A percentile compares a stretch with the other conserved stretches of the same genome.
Conservation (phyloP, 2,888 invertebrate genomes). For the Acrobasis repandana region DNA sequence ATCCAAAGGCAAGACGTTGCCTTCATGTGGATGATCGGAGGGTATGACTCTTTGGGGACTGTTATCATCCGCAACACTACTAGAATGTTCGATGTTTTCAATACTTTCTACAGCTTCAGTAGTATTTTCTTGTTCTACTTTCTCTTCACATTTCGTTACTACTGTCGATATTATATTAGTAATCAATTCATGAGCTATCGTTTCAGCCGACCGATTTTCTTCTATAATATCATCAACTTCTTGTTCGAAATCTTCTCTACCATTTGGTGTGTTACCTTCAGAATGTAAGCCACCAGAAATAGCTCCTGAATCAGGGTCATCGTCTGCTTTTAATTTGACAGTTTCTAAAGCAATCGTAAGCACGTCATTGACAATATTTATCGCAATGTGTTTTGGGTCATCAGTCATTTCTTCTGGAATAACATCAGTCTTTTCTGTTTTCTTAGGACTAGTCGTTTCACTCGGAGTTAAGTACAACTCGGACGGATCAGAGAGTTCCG, state of each 20-base stretch:
- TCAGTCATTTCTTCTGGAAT: conserved; percentile 55
- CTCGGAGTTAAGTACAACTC: conserved; percentile 87
- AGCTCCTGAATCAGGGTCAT: conserved; percentile 76
- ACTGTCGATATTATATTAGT: conserved; percentile 61
- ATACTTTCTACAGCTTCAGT: conserved; percentile 14
- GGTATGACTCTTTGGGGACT: conserved; percentile 62
- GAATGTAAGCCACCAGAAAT: conserved; percentile 73
- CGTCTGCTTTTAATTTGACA: conserved; percentile 69
- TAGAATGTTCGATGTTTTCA: conserved; percentile 12
- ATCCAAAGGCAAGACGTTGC: conserved; percentile 71
- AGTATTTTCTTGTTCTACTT: conserved; percentile 23
- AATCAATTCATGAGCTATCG: conserved; percentile 64
- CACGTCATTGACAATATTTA: conserved; percentile 77
- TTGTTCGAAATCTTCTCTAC: conserved; percentile 71
- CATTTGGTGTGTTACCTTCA: conserved; percentile 76
- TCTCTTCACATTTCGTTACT: conserved; percentile 51
- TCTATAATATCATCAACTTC: conserved; percentile 69
- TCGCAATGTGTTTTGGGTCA: conserved; percentile 70
- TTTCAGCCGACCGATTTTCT: conserved; percentile 60
- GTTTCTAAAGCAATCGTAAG: conserved; percentile 73
- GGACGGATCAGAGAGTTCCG: conserved; percentile 86
- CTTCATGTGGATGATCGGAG: conserved; percentile 67
- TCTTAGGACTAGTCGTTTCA: conserved; percentile 81
- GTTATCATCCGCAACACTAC: conserved; percentile 34
- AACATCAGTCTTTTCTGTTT: conserved; percentile 69